Evolutionary conservation across 2,888 invertebrate species (phyloP), one percentile per base, ranked within the genome.

Genomic region (Ennomos fuscantarius): DNA sequence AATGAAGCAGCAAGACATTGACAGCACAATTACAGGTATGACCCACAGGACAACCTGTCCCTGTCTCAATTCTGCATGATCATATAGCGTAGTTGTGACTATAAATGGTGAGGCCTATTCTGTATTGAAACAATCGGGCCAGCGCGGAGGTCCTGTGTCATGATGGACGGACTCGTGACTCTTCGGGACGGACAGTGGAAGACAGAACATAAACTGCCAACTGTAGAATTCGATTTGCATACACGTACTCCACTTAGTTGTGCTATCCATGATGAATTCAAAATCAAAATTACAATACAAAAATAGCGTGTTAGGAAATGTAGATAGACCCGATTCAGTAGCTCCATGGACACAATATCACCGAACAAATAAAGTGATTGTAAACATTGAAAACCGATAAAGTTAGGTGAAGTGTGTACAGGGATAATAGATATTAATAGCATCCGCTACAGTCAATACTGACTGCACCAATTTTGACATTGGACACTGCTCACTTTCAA

Each of bases 111-210:
- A 40, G 41, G 48, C 41, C 47, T 56, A 52, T 56, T 51, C 34
- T 51, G 37, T 43, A 49, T 62, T 62, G 55, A 60, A 62, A 57
- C 63, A 61, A 62, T 60, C 62, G 53, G 42, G 31, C 69, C 65
- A 62, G 69, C 74, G 70, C 67, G 81, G 79, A 66, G 81, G 81
- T 79, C 79, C 67, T 48, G 58, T 73, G 53, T 58, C 58, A 59
- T 50, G 83, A 83, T 73, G 73, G 76, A 82, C 74, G 76, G 62
- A 70, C 69, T 76, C 82, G 81, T 82, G 83, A 82, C 81, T 70
- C 50, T 35, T 31, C 10, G 12, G 51, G 47, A 24, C 24, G 24
- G 44, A 9, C 53, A 12, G 41, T 53, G 45, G 41, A 49, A 46
- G 15, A 10, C 45, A 59, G 49, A 13, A 10, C n/a, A 5, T 35